These are phyloP conservation scores for Tarsius wallacei DNA, from an alignment of 2,797 vertebrate species.

Conservation along the genomic window DNA sequence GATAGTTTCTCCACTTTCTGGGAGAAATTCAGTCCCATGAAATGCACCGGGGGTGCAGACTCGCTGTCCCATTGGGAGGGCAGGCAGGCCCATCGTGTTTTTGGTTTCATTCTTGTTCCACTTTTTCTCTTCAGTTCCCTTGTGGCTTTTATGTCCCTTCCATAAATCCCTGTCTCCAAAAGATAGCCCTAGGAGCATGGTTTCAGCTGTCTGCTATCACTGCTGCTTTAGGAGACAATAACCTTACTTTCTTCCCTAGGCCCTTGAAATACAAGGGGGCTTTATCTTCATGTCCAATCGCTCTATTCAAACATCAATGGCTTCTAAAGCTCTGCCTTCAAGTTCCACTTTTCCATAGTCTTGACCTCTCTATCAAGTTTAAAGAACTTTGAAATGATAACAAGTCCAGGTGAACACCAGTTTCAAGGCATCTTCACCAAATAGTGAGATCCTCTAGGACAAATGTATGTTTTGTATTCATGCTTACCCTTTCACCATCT, in stretches of 20 bases:
- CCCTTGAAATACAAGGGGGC: background rate
- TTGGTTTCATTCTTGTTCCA: background rate
- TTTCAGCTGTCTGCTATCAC: background rate
- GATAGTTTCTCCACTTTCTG: background rate
- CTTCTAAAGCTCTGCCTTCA: background rate
- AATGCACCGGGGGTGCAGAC: background rate
- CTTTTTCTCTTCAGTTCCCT: background rate
- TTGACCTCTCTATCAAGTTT: background rate
- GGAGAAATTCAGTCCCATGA: background rate
- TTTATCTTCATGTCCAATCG: background rate
- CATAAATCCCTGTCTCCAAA: background rate
- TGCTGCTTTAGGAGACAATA: background rate
- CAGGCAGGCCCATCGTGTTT: background rate
- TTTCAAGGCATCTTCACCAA: slow-evolving; percentile 36
- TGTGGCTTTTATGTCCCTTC: background rate
- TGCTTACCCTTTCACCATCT: background rate
- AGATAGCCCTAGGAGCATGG: background rate
- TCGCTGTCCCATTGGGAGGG: background rate
- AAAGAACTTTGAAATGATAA: background rate
- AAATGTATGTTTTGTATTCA: background rate
- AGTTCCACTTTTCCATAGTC: background rate
- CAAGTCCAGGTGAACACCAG: background rate
- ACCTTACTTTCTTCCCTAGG: background rate
- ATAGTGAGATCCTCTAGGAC: background rate
- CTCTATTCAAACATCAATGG: background rate